Base-by-base conservation (phyloP, 1,140 invertebrate genomes). In the Xylocopa sonorina region DNA sequence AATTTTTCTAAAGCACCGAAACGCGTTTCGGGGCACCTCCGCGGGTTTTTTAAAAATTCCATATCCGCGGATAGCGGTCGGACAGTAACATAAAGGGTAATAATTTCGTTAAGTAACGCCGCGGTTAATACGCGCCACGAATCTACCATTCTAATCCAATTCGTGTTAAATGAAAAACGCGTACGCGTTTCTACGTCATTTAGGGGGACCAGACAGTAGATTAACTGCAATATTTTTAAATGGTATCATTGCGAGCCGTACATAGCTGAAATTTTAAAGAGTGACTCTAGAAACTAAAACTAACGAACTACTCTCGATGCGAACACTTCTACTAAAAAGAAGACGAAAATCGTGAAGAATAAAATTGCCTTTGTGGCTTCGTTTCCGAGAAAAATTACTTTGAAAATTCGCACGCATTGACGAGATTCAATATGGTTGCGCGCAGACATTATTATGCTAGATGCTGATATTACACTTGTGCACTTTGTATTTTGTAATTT, bases 111-210 rank as follows among this genome's bases (percentile, higher is more conserved):
- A 27, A 51, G 27, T 41, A 43, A 32, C 12, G 34, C 7, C n/a
- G 29, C 34, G 34, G 60, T 53, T 75, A 66, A 53, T 24, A 24
- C n/a, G 21, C 21, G 16, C 41, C 55, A 27, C 27, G 51, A 43
- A 57, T 34, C n/a, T 18, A 14, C 32, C 55, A 48, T 16, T 27
- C 38, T 67, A 66, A 66, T 66, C 34, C 73, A 66, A 43, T 66
- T 66, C 48, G 18, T 24, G 43, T 16, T 66, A 75, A 67, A 75
- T 51, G 73, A 75, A 67, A 55, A 55, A 75, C 29, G 60, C 12
- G 24, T 29, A 3, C 21, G 43, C 38, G 16, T 16, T 50, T 73
- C 41, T 27, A 18, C 4, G 7, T 50, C n/a, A 46, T 34, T 62
- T 69, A 38, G 53, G 24, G 32, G 24, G 18, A 21, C n/a, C n/a